Conservation (phyloP, 2,797 vertebrate genomes). For the Rhinophrynus dorsalis region DNA sequence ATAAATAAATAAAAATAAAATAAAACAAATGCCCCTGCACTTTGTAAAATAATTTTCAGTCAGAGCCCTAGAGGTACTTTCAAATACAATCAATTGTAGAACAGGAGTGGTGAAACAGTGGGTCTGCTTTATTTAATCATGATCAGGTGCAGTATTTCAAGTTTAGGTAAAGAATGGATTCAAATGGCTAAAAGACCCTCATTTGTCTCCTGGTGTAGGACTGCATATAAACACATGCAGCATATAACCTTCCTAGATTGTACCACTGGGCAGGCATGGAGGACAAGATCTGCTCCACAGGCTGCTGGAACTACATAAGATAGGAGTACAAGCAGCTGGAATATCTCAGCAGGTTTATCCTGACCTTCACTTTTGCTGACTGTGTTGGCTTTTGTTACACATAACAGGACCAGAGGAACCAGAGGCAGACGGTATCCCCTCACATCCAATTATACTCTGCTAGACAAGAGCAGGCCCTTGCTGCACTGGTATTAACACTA, state of each 20-base stretch:
- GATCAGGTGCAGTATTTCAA: too few species aligned
- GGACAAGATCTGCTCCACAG: background rate
- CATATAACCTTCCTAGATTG: background rate
- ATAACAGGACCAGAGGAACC: slow-evolving; percentile 59
- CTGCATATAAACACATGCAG: background rate
- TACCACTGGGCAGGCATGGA: background rate
- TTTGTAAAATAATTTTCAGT: too few species aligned
- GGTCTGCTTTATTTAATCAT: too few species aligned
- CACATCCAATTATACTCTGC: slow-evolving; percentile 52
- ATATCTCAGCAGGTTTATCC: slow-evolving; percentile 56
- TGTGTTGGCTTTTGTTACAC: slow-evolving; percentile 58
- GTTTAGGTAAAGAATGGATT: too few species aligned
- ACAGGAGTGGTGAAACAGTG: too few species aligned
- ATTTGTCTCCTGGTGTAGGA: background rate
- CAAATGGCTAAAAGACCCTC: too few species aligned
- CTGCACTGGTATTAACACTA: slow-evolving; percentile 19
- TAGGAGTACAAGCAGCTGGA: slow-evolving; percentile 50
- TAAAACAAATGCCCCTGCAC: too few species aligned
- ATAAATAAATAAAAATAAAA: too few species aligned
- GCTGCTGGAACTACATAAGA: slow-evolving; percentile 52
- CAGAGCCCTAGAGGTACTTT: too few species aligned
- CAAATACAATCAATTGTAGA: too few species aligned
- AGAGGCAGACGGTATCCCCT: slow-evolving; percentile 52
- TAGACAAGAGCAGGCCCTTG: slow-evolving; percentile 45
- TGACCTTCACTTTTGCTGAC: slow-evolving; percentile 61